Evolutionary conservation across 2,797 vertebrate genomes (phyloP).

Genomic region (Staurois parvus): DNA sequence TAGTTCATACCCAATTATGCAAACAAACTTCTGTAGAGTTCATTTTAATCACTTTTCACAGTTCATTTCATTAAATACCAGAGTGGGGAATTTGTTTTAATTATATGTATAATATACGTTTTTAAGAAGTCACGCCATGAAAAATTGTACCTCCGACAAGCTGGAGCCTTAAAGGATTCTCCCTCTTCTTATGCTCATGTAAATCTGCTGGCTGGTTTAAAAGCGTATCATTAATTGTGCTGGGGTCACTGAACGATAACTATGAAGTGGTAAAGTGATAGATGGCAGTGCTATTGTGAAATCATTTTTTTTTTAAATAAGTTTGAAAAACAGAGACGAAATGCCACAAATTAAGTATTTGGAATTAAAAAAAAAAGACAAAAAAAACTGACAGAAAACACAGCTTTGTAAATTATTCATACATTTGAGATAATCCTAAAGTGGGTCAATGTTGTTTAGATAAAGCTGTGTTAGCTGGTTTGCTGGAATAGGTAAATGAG

Average conservation of each 20-base stretch:
- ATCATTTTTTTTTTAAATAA: not conserved
- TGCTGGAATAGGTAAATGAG: too few species aligned
- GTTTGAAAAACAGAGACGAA: not conserved
- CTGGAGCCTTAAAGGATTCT: constrained; percentile 15
- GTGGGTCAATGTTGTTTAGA: too few species aligned
- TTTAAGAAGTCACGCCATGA: constrained; percentile 39
- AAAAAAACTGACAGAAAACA: not conserved
- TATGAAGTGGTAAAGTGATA: constrained; percentile 4
- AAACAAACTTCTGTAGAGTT: constrained; percentile 59
- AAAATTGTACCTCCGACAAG: constrained; percentile 35
- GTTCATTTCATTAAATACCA: constrained; percentile 59
- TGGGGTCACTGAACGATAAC: constrained; percentile 10
- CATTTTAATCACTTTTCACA: constrained; percentile 59
- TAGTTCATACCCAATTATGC: constrained; percentile 59
- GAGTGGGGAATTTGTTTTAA: constrained; percentile 58
- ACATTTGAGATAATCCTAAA: not conserved
- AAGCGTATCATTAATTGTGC: constrained; percentile 41
- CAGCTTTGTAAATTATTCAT: not conserved
- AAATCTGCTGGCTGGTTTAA: constrained; percentile 2
- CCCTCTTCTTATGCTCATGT: not conserved
- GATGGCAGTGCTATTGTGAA: not conserved
- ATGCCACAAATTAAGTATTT: not conserved
- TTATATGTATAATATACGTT: constrained; percentile 56
- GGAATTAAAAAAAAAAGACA: not conserved
- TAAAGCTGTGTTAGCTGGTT: too few species aligned